Percentiles rank a stretch among this genome's conserved stretches.
phyloP scores from a whole-genome alignment of 92 coral and sea anemone species.

The Montipora capitata region DNA sequence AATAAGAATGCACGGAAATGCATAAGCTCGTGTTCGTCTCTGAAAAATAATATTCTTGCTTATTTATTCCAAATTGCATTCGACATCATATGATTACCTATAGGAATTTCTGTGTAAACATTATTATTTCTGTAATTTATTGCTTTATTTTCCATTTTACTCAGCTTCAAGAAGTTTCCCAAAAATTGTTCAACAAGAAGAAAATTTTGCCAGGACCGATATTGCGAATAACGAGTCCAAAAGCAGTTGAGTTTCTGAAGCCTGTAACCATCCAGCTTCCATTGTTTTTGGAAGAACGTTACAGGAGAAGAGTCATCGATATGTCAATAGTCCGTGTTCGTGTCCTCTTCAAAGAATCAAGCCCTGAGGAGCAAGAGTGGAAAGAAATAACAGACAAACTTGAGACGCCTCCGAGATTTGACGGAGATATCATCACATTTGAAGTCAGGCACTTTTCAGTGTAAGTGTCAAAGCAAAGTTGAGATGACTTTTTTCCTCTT shows the following conservation, averaged over 20 bases:
- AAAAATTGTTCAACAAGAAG: neutral
- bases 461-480: slow-evolving; percentile 3
- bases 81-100: no score
- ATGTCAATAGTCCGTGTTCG: slow-evolving; percentile 16
- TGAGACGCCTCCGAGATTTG: slow-evolving; percentile 3
- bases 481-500: no score
- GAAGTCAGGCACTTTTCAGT: slow-evolving; percentile 37
- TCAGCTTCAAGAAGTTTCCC: slow-evolving; percentile 35
- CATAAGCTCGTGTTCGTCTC: no score
- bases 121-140: no score
- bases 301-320: neutral
- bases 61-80: no score
- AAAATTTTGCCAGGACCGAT: slow-evolving; percentile 39
- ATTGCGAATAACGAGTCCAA: slow-evolving; percentile 8
- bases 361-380: neutral
- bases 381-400: slow-evolving; percentile 17
- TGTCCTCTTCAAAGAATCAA: slow-evolving; percentile 25
- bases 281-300: neutral
- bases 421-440: slow-evolving; percentile 22
- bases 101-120: no score
- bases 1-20: no score
- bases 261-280: slow-evolving; percentile 37
- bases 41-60: no score
- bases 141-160: neutral
- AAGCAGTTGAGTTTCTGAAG: neutral